A percentile compares a stretch with the other conserved stretches of the same genome.
Evolutionary conservation across 2,113 vertebrate species (phyloP).

Genomic region (Malurus melanocephalus): DNA sequence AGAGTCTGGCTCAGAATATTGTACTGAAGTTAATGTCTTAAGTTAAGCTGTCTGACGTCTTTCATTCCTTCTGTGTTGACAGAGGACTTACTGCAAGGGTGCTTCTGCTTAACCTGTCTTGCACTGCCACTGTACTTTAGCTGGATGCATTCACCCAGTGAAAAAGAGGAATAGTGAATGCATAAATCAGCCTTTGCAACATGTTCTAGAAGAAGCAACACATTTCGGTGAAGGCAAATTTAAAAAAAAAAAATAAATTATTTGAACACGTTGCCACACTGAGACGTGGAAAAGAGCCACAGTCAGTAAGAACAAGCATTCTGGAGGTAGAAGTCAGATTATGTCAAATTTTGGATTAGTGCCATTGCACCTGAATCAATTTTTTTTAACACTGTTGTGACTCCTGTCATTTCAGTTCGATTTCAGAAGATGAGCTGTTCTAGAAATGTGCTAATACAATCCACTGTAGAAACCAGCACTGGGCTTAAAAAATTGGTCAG

Average conservation of each 20-base stretch:
- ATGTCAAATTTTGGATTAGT: not conserved
- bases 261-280: not conserved
- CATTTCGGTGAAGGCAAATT: not conserved
- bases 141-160: not conserved
- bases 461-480: not conserved
- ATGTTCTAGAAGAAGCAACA: not conserved
- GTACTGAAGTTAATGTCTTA: not conserved
- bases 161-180: not conserved
- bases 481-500: not conserved
- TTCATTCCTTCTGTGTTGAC: not conserved
- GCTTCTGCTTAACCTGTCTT: constrained; percentile 5
- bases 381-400: not conserved
- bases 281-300: not conserved
- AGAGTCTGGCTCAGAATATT: not conserved
- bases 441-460: not conserved
- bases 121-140: not conserved
- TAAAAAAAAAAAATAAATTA: fast-evolving
- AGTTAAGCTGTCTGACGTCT: not conserved
- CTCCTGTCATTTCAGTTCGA: not conserved
- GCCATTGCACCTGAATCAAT: not conserved
- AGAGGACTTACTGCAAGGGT: not conserved
- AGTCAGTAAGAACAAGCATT: not conserved
- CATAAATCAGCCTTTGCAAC: not conserved
- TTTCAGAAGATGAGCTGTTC: not conserved
- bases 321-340: not conserved